A percentile compares a stretch with the other conserved stretches of the same genome.
Conservation (phyloP, 2,797 vertebrate genomes). For the Acanthornis magna region DNA sequence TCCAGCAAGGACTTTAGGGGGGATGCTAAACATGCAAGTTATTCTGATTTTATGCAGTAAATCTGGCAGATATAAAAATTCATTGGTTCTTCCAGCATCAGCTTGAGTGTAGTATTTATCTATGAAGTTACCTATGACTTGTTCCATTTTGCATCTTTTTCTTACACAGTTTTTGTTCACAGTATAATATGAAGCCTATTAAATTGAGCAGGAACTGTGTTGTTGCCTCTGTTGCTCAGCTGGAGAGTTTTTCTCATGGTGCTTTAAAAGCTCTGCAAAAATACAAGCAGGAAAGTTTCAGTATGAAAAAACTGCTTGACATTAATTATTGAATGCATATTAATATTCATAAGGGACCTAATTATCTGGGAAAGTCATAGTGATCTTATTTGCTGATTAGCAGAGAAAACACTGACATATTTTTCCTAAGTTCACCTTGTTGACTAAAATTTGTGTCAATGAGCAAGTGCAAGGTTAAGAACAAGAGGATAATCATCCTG, state of each 20-base stretch:
- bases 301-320: conserved; percentile 11
- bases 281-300: neutral
- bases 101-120: neutral
- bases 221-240: neutral
- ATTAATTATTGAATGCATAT: conserved; percentile 40
- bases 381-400: conserved; percentile 58
- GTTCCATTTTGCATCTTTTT: neutral
- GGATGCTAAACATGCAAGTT: neutral
- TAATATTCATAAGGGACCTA: conserved; percentile 55
- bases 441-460: conserved; percentile 41
- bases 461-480: conserved; percentile 54
- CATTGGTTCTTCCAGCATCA: neutral
- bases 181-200: neutral
- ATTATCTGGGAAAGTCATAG: conserved; percentile 46
- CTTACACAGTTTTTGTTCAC: neutral
- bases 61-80: neutral
- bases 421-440: conserved; percentile 55
- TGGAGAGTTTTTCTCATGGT: neutral
- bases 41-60: neutral
- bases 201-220: neutral
- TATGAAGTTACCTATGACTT: neutral
- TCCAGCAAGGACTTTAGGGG: neutral
- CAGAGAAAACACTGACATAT: conserved; percentile 37
- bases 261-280: conserved; percentile 14
- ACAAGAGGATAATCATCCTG: neutral